Percentiles rank a stretch among this genome's conserved stretches.
These are phyloP conservation scores for Lepidostoma basale DNA, from an alignment of 1,140 invertebrate genomes.

Conservation along the genomic window DNA sequence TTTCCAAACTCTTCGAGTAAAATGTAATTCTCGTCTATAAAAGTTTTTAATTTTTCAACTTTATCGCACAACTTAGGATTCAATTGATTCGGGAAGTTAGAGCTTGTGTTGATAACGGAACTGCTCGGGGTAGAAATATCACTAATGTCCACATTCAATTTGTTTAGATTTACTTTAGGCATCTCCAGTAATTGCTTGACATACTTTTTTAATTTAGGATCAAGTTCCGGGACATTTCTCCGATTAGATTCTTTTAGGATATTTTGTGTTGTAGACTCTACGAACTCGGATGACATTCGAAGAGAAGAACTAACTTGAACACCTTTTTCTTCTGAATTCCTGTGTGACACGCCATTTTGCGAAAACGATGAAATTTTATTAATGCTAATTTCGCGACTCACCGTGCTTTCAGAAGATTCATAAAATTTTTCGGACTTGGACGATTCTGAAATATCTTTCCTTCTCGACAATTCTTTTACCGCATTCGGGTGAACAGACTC, in stretches of 20 bases:
- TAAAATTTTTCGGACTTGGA: slow-evolving; percentile 10
- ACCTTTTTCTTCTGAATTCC: slow-evolving; percentile 30
- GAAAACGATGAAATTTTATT: slow-evolving; percentile 19
- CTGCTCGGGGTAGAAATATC: slow-evolving; percentile 60
- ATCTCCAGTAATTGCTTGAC: slow-evolving; percentile 60
- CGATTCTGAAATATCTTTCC: slow-evolving; percentile 9
- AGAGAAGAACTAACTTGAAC: slow-evolving; percentile 48
- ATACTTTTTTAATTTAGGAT: slow-evolving; percentile 54
- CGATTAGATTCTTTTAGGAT: slow-evolving; percentile 6
- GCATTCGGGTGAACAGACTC: neutral
- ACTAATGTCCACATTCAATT: slow-evolving; percentile 60
- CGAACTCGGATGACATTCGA: slow-evolving; percentile 32
- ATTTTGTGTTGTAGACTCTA: neutral
- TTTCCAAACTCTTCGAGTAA: slow-evolving; percentile 44
- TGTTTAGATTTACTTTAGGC: slow-evolving; percentile 58
- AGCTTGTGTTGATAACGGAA: slow-evolving; percentile 57
- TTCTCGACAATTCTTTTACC: neutral
- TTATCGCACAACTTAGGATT: slow-evolving; percentile 53
- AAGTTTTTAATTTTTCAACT: slow-evolving; percentile 48
- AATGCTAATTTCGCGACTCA: slow-evolving; percentile 5
- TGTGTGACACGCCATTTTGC: neutral
- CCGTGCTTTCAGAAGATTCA: slow-evolving; percentile 26
- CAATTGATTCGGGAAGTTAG: slow-evolving; percentile 49
- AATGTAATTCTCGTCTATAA: slow-evolving; percentile 50
- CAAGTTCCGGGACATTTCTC: slow-evolving; percentile 14